Percentiles rank a stretch among this genome's conserved stretches.
phyloP scores from a whole-genome alignment of 1,140 invertebrate species.

The Pollicipes pollicipes region DNA sequence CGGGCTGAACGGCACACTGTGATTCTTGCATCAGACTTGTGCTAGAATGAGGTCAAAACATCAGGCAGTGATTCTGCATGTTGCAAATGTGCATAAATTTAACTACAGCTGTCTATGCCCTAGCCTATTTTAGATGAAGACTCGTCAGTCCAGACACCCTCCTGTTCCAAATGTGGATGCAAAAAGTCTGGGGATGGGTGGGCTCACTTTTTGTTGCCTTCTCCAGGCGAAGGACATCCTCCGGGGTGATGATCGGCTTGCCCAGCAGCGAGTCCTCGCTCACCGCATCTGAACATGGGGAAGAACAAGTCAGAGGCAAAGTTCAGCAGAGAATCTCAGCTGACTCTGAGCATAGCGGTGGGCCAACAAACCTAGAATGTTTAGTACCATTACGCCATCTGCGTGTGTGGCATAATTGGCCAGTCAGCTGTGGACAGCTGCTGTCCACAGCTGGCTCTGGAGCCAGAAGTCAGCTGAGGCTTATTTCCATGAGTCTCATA shows the following conservation, averaged over 20 bases:
- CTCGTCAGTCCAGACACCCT: neutral
- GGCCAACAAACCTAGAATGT: too few relatives aligned
- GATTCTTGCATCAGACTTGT: neutral
- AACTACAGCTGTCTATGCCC: too few relatives aligned
- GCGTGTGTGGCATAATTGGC: too few relatives aligned
- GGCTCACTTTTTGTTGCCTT: neutral
- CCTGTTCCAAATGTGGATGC: neutral
- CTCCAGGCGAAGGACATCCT: neutral
- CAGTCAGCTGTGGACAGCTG: too few relatives aligned
- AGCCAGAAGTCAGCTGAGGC: too few relatives aligned
- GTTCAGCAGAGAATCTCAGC: too few relatives aligned
- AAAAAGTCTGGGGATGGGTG: too few relatives aligned
- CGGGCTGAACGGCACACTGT: neutral
- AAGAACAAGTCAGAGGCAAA: neutral
- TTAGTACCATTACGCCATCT: too few relatives aligned
- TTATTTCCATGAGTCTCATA: too few relatives aligned
- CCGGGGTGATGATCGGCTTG: neutral
- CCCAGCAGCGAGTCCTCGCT: neutral
- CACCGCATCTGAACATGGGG: neutral
- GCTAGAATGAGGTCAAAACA: neutral
- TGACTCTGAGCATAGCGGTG: too few relatives aligned
- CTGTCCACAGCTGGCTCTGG: too few relatives aligned
- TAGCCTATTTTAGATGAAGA: neutral
- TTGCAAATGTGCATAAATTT: neutral
- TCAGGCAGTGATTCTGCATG: neutral